Evolutionary conservation across 2,797 vertebrate species (phyloP).

Genomic region (Carduelis carduelis): DNA sequence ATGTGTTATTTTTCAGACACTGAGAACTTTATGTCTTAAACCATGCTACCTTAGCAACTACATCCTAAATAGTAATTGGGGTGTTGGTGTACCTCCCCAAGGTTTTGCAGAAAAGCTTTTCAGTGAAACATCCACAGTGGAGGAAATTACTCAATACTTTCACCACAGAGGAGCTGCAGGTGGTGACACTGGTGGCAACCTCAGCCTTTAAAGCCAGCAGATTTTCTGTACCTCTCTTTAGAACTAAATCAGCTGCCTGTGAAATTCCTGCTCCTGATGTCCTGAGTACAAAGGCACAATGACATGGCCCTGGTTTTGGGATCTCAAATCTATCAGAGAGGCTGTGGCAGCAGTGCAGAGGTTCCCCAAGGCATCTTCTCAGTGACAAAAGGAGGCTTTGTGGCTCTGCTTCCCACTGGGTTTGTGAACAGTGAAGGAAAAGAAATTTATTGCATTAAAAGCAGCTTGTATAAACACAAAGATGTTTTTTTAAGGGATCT

Average conservation of each 20-base stretch:
- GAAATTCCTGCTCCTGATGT: not conserved
- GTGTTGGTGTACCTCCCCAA: not conserved
- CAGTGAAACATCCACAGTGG: not conserved
- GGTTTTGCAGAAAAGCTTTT: conserved; percentile 11
- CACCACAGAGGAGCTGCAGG: not conserved
- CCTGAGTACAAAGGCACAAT: not conserved
- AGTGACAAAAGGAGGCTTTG: not conserved
- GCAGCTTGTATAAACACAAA: not conserved
- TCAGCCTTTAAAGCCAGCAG: not conserved
- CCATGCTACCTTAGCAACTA: no score
- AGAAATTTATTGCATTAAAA: not conserved
- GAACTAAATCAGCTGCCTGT: not conserved
- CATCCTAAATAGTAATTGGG: not conserved
- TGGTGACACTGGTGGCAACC: not conserved
- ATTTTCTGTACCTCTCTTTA: not conserved
- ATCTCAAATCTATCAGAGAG: not conserved
- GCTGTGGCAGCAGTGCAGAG: accelerated
- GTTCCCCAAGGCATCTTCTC: not conserved
- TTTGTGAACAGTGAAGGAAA: not conserved
- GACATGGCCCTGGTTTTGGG: not conserved
- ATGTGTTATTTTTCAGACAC: conserved; percentile 8
- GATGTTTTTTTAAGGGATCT: not conserved
- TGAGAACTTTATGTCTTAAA: not conserved
- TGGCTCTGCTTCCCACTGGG: not conserved
- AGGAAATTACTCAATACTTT: not conserved